Evolutionary conservation across 2,797 vertebrate species (phyloP).

Genomic region (Urosaurus nigricauda): DNA sequence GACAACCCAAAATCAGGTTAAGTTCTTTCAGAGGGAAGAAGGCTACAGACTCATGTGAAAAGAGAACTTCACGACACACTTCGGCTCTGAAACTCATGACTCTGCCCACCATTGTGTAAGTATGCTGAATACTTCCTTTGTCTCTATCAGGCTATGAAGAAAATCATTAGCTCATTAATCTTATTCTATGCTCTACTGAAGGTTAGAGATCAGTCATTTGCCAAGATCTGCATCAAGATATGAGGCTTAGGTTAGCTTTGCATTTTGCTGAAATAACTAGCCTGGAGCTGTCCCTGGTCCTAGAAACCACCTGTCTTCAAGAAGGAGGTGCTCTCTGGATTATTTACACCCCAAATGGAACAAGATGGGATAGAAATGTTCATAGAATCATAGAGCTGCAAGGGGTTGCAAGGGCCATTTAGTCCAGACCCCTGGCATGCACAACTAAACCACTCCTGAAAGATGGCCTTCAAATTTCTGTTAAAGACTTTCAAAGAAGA

Average conservation of each 20-base stretch:
- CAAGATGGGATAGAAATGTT: neutral
- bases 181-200: neutral
- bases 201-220: too few relatives aligned
- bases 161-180: neutral
- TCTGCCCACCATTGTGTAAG: neutral
- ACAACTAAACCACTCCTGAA: too few relatives aligned
- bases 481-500: too few relatives aligned
- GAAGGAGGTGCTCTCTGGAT: neutral
- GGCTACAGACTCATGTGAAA: neutral
- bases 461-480: too few relatives aligned
- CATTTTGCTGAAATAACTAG: neutral
- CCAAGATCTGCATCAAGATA: neutral
- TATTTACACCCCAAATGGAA: neutral
- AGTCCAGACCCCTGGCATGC: too few relatives aligned
- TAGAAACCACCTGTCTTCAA: neutral
- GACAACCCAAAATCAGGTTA: neutral
- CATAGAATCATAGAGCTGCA: neutral
- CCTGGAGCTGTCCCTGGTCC: neutral
- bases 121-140: neutral
- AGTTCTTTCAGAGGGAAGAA: neutral
- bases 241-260: neutral
- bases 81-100: too few relatives aligned
- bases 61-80: neutral
- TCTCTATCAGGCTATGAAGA: neutral
- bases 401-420: too few relatives aligned